Base-by-base conservation (phyloP, 2,797 vertebrate genomes). In the Xenops minutus region DNA sequence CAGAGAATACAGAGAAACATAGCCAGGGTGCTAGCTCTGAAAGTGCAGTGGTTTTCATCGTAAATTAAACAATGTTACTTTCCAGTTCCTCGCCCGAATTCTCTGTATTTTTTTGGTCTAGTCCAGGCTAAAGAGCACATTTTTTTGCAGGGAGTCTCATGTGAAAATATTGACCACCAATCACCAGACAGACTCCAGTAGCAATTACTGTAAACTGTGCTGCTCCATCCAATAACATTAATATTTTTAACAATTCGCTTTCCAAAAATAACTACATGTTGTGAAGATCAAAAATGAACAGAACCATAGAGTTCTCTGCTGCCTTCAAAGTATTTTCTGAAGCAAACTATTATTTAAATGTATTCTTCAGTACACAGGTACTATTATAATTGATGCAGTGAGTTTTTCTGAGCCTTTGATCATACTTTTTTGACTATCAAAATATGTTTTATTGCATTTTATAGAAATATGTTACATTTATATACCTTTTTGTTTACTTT, bases 241-340 rank as follows among this genome's bases (percentile, higher is more conserved):
- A 92, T 95, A 78, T 69, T 96, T 97, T 83, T 92, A 88, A 92
- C 75, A 96, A 43, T 67, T 61, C 74, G 61, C 54, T 89, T 89
- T 93, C 96, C 93, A 96, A 96, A 97, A 97, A 92, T 91, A 96
- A 88, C 84, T 87, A 61, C 49, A 67, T 55, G 95, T 95, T 58
- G 46, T 76, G 85, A 96, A 97, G 95, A 97, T 95, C 88, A 96
- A 95, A 93, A 97, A 73, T 69, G 49, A 96, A 85, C 37, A 91
- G 77, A 93, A 84, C 62, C 51, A 76, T 68, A 56, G 71, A 85
- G 91, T 91, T 81, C 68, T 96, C 62, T 84, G 91, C 86, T 91
- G 83, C 41, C 68, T 89, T 94, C 59, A 21, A 96, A 96, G 72
- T 49, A 87, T 82, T 92, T 96, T 90, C 49, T 72, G 51, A 94